Conservation (phyloP, 1,140 invertebrate species). For the Drosophila tsacasi region DNA sequence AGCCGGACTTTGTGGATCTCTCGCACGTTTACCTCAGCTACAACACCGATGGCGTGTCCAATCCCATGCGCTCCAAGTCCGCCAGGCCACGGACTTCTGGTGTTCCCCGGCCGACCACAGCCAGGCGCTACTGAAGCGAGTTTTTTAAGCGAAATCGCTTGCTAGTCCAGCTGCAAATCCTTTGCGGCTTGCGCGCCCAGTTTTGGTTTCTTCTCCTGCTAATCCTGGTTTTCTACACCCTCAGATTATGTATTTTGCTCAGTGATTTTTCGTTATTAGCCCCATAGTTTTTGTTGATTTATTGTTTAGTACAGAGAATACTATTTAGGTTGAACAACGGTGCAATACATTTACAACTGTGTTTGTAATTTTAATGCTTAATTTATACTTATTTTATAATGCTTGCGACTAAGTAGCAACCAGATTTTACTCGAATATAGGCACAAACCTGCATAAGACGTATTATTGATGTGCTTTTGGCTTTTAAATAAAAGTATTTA, state of each 20-base stretch:
- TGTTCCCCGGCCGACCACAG: conserved; percentile 79
- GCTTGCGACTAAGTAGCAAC: conserved; percentile 46
- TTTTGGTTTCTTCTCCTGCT: conserved; percentile 64
- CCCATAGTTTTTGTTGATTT: conserved; percentile 65
- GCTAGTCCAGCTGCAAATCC: conserved; percentile 22
- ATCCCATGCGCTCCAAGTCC: conserved; percentile 76
- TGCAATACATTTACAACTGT: conserved; percentile 66
- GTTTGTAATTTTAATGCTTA: conserved; percentile 59
- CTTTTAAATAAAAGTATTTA: conserved; percentile 72
- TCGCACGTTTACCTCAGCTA: conserved; percentile 85
- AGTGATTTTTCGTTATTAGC: conserved; percentile 51
- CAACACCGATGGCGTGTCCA: conserved; percentile 76
- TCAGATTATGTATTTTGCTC: conserved; percentile 60
- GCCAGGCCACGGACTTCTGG: conserved; percentile 81
- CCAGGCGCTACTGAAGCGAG: conserved; percentile 76
- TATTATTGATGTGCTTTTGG: conserved; percentile 57
- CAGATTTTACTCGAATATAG: conserved; percentile 59
- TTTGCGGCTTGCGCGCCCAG: conserved; percentile 30
- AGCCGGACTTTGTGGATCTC: conserved; percentile 80
- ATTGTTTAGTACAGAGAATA: conserved; percentile 56
- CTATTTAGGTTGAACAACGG: conserved; percentile 69
- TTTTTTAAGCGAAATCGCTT: conserved; percentile 4
- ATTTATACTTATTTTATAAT: conserved; percentile 53
- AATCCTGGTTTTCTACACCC: conserved; percentile 53
- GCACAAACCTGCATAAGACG: conserved; percentile 31